Percentiles rank a stretch among this genome's conserved stretches.
These are phyloP conservation scores for Maccullochella peelii DNA, from an alignment of 2,113 vertebrate species.

Conservation along the genomic window DNA sequence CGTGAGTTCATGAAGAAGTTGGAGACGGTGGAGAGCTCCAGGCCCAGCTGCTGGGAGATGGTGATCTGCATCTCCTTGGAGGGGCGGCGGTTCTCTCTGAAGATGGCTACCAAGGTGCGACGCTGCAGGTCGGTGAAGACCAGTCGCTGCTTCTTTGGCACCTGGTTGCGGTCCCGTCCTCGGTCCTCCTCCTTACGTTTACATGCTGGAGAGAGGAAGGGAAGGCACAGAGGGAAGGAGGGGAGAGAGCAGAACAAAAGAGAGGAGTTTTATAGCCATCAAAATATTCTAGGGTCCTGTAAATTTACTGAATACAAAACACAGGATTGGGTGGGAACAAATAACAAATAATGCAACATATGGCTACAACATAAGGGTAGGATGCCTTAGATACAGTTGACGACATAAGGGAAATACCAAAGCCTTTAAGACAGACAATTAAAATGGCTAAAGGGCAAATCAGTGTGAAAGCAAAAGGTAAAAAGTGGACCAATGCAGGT, in stretches of 20 bases:
- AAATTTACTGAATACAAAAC: neutral
- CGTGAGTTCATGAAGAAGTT: slow-evolving; percentile 99
- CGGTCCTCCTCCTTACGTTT: slow-evolving; percentile 98
- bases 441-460: neutral
- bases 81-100: slow-evolving; percentile 98
- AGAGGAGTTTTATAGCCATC: neutral
- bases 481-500: neutral
- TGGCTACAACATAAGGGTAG: neutral
- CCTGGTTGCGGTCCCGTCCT: slow-evolving; percentile 93
- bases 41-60: slow-evolving; percentile 97
- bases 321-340: neutral
- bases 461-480: neutral
- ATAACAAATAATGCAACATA: neutral
- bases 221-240: slow-evolving; percentile 5
- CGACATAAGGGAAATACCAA: neutral
- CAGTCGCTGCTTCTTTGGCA: slow-evolving; percentile 98
- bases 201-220: slow-evolving; percentile 86
- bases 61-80: slow-evolving; percentile 99
- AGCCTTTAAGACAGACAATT: neutral
- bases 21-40: slow-evolving; percentile 98
- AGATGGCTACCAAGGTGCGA: slow-evolving; percentile 98
- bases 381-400: neutral
- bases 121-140: slow-evolving; percentile 99
- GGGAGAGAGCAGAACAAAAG: neutral
- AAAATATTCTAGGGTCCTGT: neutral